These are phyloP conservation scores for Phalacrocorax carbo DNA, from an alignment of 2,113 vertebrate species.

Conservation along the genomic window DNA sequence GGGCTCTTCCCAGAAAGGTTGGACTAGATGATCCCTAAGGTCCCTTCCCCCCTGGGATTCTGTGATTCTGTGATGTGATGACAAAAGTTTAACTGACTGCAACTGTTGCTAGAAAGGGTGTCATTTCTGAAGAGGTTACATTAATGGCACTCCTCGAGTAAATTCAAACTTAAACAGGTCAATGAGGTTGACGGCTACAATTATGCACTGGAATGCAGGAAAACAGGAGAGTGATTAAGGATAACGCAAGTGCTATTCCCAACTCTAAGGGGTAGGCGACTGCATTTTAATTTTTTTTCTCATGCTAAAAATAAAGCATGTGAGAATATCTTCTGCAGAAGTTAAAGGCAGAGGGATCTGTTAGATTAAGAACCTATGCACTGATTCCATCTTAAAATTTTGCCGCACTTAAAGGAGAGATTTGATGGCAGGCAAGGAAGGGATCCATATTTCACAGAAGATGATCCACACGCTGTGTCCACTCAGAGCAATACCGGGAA, in stretches of 20 bases:
- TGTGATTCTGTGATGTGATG: no score
- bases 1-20: no score
- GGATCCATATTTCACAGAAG: background rate
- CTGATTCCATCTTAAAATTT: background rate
- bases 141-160: background rate
- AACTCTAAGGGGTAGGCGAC: background rate
- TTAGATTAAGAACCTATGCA: background rate
- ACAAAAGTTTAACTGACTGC: background rate
- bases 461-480: background rate
- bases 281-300: background rate
- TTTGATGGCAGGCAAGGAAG: background rate
- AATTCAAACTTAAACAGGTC: background rate
- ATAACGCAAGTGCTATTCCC: background rate
- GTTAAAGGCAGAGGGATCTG: background rate
- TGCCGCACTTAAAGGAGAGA: background rate
- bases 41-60: no score
- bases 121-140: background rate
- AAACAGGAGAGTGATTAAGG: background rate
- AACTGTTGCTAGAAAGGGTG: background rate
- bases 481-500: background rate
- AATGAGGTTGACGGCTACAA: background rate
- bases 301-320: rapidly evolving
- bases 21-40: no score
- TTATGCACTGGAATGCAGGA: background rate
- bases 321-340: background rate